Conservation (phyloP, 2,113 vertebrate genomes). For the Odontesthes bonariensis region DNA sequence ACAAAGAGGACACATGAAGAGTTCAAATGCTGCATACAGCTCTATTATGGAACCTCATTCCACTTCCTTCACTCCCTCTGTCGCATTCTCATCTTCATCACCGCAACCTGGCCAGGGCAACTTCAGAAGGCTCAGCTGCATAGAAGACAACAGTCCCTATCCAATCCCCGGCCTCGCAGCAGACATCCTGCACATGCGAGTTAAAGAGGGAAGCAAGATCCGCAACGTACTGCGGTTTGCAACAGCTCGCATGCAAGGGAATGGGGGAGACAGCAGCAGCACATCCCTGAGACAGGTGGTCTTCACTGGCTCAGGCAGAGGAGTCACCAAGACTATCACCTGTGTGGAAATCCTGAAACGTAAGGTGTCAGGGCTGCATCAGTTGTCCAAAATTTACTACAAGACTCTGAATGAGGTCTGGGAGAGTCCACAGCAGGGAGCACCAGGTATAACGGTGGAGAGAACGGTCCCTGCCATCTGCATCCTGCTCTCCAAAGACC, state of each 20-base stretch:
- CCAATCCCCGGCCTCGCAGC: conserved; percentile 85
- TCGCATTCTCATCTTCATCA: conserved; percentile 20
- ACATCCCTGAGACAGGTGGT: conserved; percentile 85
- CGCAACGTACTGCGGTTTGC: conserved; percentile 92
- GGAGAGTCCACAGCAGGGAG: conserved; percentile 82
- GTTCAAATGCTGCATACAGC: conserved; percentile 36
- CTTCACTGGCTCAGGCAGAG: conserved; percentile 90
- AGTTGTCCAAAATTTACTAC: conserved; percentile 91
- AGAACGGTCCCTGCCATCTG: conserved; percentile 90
- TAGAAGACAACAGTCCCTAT: conserved; percentile 79
- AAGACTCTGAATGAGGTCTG: conserved; percentile 88
- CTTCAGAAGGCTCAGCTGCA: conserved; percentile 86
- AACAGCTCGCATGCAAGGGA: conserved; percentile 84
- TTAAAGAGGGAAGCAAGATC: conserved; percentile 96
- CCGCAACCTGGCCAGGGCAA: conserved; percentile 79
- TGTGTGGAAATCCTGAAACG: conserved; percentile 95
- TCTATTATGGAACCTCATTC: conserved; percentile 42
- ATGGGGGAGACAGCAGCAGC: conserved; percentile 41
- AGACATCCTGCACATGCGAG: conserved; percentile 88
- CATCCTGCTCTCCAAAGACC: conserved; percentile 93
- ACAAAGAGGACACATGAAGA: conserved; percentile 32
- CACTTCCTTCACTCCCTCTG: conserved; percentile 6
- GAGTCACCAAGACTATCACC: conserved; percentile 94
- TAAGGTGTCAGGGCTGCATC: conserved; percentile 89
- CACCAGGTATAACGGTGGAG: conserved; percentile 79